These are phyloP conservation scores for Boloria euphrosyne DNA, from an alignment of 2,888 invertebrate species.

Conservation along the genomic window DNA sequence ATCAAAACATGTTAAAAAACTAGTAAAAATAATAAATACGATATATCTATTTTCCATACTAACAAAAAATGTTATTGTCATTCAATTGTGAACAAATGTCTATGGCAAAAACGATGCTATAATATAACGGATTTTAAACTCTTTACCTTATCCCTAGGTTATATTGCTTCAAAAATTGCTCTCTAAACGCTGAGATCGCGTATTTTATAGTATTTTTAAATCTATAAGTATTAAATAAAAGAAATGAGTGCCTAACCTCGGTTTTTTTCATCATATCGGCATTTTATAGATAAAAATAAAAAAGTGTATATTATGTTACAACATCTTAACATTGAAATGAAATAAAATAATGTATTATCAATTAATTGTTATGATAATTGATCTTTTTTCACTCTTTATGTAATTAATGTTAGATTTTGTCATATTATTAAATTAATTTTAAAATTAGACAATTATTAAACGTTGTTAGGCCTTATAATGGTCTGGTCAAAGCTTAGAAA, in stretches of 20 bases:
- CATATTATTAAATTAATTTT: conserved; percentile 5
- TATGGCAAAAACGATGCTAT: conserved; percentile 22
- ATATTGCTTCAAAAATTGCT: conserved; percentile 27
- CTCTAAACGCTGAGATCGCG: conserved; percentile 21
- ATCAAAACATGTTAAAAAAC: too few species aligned
- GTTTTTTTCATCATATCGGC: too few species aligned
- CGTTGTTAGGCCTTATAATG: background rate
- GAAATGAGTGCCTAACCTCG: conserved; percentile 2
- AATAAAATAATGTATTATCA: too few species aligned
- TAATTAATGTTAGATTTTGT: conserved; percentile 1
- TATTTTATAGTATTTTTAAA: conserved; percentile 33
- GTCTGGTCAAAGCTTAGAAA: background rate
- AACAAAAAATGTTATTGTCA: too few species aligned
- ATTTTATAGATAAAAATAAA: too few species aligned
- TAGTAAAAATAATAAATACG: background rate
- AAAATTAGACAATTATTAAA: conserved; percentile 10
- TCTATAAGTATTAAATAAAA: conserved; percentile 22
- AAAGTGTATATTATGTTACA: too few species aligned
- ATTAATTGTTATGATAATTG: too few species aligned
- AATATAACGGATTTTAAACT: conserved; percentile 27
- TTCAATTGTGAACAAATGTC: conserved; percentile 6
- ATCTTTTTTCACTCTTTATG: background rate
- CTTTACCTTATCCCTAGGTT: conserved; percentile 24
- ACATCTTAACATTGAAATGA: too few species aligned
- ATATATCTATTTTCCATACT: too few species aligned